Evolutionary conservation across 1,140 invertebrate genomes (phyloP), one percentile per base, ranked within the genome.

Genomic region (Pissodes strobi): DNA sequence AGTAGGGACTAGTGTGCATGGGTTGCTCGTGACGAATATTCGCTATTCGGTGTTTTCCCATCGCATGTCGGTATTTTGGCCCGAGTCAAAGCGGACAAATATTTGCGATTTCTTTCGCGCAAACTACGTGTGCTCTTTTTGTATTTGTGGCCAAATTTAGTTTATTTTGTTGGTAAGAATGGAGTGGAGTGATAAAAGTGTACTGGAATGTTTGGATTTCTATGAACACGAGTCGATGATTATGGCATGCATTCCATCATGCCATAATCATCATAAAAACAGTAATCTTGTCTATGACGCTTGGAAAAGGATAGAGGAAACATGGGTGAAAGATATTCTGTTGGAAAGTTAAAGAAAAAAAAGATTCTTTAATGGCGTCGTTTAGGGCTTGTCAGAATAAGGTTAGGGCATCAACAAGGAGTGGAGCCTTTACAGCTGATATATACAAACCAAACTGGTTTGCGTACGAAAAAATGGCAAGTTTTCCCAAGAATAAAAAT

Each of bases 381-480:
- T n/a, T n/a, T n/a, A n/a, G n/a, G n/a, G n/a, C n/a, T n/a, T n/a
- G n/a, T n/a, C n/a, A n/a, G n/a, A n/a, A n/a, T n/a, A n/a, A n/a
- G n/a, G n/a, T n/a, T n/a, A n/a, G n/a, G n/a, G n/a, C n/a, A n/a
- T n/a, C n/a, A n/a, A n/a, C 10, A 48, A 48, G 13, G 17, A 48
- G 21, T 21, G 18, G 45, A 21, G 18, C 45, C 17, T 15, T 1
- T 19, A 21, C 45, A 2, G 21, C 1, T 48, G 21, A 9, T 13
- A 13, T 21, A 9, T 48, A 48, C 22, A 48, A 48, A 48, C 3
- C 45, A 4, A 12, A 13, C 17, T 48, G 3, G 45, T 48, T 48
- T 48, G 2, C 45, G 10, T 48, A 48, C 21, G 21, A 22, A 48
- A 48, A 48, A 22, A 48, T 48, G 18, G 45, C 45, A 13, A 22